Evolutionary conservation across 2,797 vertebrate species (phyloP).

Genomic region (Oryzias dopingdopingensis): DNA sequence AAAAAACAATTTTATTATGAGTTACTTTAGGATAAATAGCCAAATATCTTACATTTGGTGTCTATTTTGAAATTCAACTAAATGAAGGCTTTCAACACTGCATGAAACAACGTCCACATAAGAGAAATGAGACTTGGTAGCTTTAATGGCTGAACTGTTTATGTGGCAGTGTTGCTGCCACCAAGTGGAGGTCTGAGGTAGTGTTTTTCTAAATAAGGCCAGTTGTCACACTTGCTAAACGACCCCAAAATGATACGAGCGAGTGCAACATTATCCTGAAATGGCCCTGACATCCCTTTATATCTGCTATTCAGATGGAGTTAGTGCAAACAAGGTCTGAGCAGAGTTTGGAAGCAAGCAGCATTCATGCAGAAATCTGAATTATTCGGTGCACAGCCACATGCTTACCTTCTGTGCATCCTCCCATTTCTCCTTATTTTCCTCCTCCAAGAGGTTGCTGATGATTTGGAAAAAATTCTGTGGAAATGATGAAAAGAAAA

Average conservation of each 20-base stretch:
- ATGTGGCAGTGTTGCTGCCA: slow-evolving; percentile 77
- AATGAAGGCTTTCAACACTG: slow-evolving; percentile 28
- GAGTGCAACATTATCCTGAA: slow-evolving; percentile 22
- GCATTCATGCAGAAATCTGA: slow-evolving; percentile 30
- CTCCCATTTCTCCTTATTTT: slow-evolving; percentile 99
- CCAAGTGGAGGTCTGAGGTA: slow-evolving; percentile 72
- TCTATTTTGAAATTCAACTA: slow-evolving; percentile 17
- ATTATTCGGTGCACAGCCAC: slow-evolving; percentile 50
- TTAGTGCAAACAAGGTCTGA: slow-evolving; percentile 9
- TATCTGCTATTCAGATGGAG: slow-evolving; percentile 17
- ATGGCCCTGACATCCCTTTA: slow-evolving; percentile 26
- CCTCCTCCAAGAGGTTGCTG: slow-evolving; percentile 98
- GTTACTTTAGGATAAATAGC: slow-evolving; percentile 4
- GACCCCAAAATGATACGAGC: slow-evolving; percentile 35
- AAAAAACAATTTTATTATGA: slow-evolving; percentile 1
- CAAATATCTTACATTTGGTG: slow-evolving; percentile 7
- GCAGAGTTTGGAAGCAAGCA: slow-evolving; percentile 11
- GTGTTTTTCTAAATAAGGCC: slow-evolving; percentile 47
- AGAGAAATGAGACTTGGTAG: slow-evolving; percentile 44
- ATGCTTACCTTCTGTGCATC: slow-evolving; percentile 94
- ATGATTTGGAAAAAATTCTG: slow-evolving; percentile 99
- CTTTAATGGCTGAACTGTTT: slow-evolving; percentile 42
- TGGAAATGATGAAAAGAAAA: slow-evolving; percentile 49
- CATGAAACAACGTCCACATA: slow-evolving; percentile 35
- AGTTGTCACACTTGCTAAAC: slow-evolving; percentile 54